Conservation (phyloP, 1,140 invertebrate genomes). For the Manduca sexta region DNA sequence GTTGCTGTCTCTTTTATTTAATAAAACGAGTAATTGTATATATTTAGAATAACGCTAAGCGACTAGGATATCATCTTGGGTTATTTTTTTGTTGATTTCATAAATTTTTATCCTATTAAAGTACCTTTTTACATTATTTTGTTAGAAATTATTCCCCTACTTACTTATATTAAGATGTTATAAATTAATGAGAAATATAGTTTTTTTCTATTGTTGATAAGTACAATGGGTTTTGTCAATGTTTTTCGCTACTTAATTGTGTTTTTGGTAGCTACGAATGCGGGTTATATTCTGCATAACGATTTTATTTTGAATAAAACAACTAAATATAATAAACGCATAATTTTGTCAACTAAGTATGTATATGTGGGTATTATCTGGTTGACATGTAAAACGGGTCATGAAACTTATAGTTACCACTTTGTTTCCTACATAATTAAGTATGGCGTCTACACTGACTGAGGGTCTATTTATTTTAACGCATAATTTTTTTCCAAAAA, state of each 20-base stretch:
- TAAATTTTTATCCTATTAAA: conserved; percentile 60
- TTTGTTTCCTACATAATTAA: conserved; percentile 42
- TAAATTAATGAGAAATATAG: background rate
- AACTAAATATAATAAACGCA: background rate
- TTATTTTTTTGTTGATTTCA: conserved; percentile 56
- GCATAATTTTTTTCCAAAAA: background rate
- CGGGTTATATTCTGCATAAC: conserved; percentile 40
- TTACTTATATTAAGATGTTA: conserved; percentile 31
- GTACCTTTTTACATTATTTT: conserved; percentile 57
- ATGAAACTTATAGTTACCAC: conserved; percentile 66
- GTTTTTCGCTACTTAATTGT: conserved; percentile 41
- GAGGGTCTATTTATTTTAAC: background rate
- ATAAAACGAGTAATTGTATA: conserved; percentile 4
- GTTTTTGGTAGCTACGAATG: conserved; percentile 32
- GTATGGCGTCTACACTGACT: conserved; percentile 9
- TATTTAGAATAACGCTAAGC: conserved; percentile 19
- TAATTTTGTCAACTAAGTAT: background rate
- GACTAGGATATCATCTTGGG: conserved; percentile 11
- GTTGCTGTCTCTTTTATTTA: conserved; percentile 2
- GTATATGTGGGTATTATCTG: background rate
- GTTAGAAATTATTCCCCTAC: conserved; percentile 31
- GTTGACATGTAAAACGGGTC: conserved; percentile 49
- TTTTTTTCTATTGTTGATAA: conserved; percentile 15
- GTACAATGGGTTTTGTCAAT: conserved; percentile 23
- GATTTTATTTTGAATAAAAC: conserved; percentile 1